Evolutionary conservation across 1,140 invertebrate species (phyloP), one percentile per base, ranked within the genome.

Genomic region (Drosophila kurseongensis): DNA sequence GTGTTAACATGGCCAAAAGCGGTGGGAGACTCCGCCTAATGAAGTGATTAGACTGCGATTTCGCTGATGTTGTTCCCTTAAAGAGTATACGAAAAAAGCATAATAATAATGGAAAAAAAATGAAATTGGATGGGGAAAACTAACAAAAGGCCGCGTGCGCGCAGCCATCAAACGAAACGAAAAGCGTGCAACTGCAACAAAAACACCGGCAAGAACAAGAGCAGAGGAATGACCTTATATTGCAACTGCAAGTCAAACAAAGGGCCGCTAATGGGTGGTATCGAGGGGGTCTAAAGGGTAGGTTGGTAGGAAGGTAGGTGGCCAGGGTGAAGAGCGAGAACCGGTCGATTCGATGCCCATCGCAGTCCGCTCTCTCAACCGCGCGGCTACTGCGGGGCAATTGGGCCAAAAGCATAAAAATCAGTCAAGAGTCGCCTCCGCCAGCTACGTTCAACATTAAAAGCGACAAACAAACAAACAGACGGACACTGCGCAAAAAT

Each of bases 391-490:
- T 80, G 85, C 80, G 66, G 84, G 84, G 84, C 84, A 89, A 89
- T 89, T 89, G 84, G 84, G 84, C 73, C 84, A 89, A 89, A 89
- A 89, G 85, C 84, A 89, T 89, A 89, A 89, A 89, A 89, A 89
- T 89, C 84, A 89, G 84, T 89, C 84, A 89, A 89, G 84, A 89
- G 84, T 89, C 84, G 79, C 68, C 78, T 69, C 58, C 58, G 66
- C 74, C 66, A 41, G 52, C 66, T 63, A 57, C 71, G 75, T 50
- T 56, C 67, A 69, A 82, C 84, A 89, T 89, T 89, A 89, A 89
- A 89, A 86, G 83, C 84, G 84, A 89, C 84, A 89, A 89, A 89
- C 84, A 89, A 88, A 86, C 83, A 86, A 63, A 83, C 75, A 66
- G 61, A 83, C 54, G 59, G 61, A 72, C 42, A 71, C 54, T 68